Evolutionary conservation across 1,140 invertebrate genomes (phyloP).

Genomic region (Hyphantria cunea): DNA sequence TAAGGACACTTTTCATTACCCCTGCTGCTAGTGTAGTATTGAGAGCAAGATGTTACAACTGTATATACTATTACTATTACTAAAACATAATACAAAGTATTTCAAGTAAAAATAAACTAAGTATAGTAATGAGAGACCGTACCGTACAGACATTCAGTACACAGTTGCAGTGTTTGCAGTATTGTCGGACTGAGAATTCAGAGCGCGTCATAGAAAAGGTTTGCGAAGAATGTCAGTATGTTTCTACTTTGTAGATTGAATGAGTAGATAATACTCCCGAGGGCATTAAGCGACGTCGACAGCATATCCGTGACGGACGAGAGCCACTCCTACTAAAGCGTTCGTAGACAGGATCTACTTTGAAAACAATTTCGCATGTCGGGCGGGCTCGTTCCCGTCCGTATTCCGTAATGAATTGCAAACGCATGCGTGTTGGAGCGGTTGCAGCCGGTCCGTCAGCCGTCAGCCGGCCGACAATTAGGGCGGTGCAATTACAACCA

Average conservation of each 20-base stretch:
- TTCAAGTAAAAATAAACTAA: too few relatives aligned
- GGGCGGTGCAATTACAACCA: slow-evolving; percentile 72
- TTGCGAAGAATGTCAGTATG: too few relatives aligned
- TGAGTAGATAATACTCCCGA: slow-evolving; percentile 22
- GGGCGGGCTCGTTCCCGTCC: slow-evolving; percentile 34
- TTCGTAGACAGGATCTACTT: slow-evolving; percentile 57
- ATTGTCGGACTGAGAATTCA: slow-evolving; percentile 1
- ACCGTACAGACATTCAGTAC: too few relatives aligned
- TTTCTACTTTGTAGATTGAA: slow-evolving; percentile 12
- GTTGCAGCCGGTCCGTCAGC: slow-evolving; percentile 53
- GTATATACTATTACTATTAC: too few relatives aligned
- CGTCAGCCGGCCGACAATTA: slow-evolving; percentile 61
- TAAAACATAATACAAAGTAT: too few relatives aligned
- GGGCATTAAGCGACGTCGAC: slow-evolving; percentile 46
- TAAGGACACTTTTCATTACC: too few relatives aligned
- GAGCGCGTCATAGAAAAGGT: slow-evolving; percentile 7
- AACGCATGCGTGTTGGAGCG: slow-evolving; percentile 46
- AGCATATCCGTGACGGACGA: slow-evolving; percentile 48
- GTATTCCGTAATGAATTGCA: slow-evolving; percentile 62
- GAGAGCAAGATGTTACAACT: too few relatives aligned
- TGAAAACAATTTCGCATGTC: slow-evolving; percentile 63
- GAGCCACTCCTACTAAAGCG: slow-evolving; percentile 38
- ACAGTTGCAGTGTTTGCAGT: too few relatives aligned
- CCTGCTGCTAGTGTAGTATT: too few relatives aligned
- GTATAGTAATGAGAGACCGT: too few relatives aligned